phyloP scores from a whole-genome alignment of 2,113 vertebrate species.

The Cyprinodon variegatus region DNA sequence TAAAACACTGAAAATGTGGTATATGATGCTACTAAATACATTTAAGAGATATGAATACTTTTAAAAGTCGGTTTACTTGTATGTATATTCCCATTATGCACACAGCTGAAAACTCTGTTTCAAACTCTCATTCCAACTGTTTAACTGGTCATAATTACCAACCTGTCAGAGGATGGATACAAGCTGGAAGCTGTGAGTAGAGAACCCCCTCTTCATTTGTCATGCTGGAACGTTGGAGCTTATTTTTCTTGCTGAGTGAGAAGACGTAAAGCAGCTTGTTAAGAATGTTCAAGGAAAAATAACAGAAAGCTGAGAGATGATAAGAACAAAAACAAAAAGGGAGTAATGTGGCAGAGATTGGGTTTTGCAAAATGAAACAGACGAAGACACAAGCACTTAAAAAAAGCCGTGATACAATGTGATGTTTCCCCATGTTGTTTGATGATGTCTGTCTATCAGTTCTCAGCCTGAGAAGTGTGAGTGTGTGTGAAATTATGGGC shows the following conservation, averaged over 20 bases:
- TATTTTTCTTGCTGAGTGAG: slow-evolving; percentile 64
- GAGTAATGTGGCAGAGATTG: slow-evolving; percentile 11
- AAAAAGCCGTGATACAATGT: neutral
- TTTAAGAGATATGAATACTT: neutral
- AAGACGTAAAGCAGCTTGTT: slow-evolving; percentile 37
- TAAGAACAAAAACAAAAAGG: slow-evolving; percentile 21
- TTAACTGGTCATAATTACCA: slow-evolving; percentile 55
- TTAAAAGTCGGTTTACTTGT: neutral
- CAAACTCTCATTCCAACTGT: slow-evolving; percentile 63
- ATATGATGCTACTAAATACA: neutral
- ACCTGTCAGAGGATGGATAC: slow-evolving; percentile 56
- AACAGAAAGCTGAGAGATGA: slow-evolving; percentile 14
- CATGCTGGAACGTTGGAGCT: slow-evolving; percentile 53
- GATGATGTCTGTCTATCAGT: slow-evolving; percentile 15
- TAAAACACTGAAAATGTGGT: neutral
- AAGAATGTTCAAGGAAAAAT: slow-evolving; percentile 27
- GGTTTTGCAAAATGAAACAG: slow-evolving; percentile 19
- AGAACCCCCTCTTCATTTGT: slow-evolving; percentile 43
- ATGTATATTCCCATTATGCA: slow-evolving; percentile 13
- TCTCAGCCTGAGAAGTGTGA: slow-evolving; percentile 32
- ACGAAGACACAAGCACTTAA: neutral
- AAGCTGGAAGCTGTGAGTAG: slow-evolving; percentile 57
- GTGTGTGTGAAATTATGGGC: slow-evolving; percentile 9
- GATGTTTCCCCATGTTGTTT: neutral
- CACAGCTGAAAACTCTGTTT: neutral